Conservation (phyloP, 1,140 invertebrate genomes). For the Nixonia krombeini region DNA sequence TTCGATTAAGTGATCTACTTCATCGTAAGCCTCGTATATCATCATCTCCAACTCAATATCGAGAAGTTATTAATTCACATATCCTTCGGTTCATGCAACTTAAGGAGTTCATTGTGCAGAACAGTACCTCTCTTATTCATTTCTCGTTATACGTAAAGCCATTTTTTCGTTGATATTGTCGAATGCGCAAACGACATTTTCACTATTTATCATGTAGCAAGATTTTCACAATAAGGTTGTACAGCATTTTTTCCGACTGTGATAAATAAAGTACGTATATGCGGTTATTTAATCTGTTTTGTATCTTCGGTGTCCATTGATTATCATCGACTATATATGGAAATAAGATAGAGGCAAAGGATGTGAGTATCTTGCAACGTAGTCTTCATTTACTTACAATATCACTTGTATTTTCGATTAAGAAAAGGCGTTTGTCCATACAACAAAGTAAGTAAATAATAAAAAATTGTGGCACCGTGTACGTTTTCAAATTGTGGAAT, state of each 20-base stretch:
- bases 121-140: too few species aligned
- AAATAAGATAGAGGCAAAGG: neutral
- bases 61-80: too few species aligned
- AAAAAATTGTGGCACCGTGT: too few species aligned
- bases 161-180: constrained; percentile 26
- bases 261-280: constrained; percentile 53
- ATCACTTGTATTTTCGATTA: constrained; percentile 11
- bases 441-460: too few species aligned
- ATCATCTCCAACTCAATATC: too few species aligned
- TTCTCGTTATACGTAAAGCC: constrained; percentile 10
- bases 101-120: too few species aligned
- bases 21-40: too few species aligned
- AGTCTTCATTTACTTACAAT: constrained; percentile 37
- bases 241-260: constrained; percentile 65
- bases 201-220: constrained; percentile 44
- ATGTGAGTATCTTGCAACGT: neutral
- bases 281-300: neutral
- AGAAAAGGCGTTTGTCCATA: constrained; percentile 12
- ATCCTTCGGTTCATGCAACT: too few species aligned
- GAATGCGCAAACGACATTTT: constrained; percentile 37
- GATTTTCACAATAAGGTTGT: constrained; percentile 48
- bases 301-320: neutral
- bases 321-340: neutral
- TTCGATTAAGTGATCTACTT: neutral
- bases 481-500: neutral